Evolutionary conservation across 2,797 vertebrate species (phyloP), one percentile per base, ranked within the genome.

Genomic region (Atherinosoma microstoma): DNA sequence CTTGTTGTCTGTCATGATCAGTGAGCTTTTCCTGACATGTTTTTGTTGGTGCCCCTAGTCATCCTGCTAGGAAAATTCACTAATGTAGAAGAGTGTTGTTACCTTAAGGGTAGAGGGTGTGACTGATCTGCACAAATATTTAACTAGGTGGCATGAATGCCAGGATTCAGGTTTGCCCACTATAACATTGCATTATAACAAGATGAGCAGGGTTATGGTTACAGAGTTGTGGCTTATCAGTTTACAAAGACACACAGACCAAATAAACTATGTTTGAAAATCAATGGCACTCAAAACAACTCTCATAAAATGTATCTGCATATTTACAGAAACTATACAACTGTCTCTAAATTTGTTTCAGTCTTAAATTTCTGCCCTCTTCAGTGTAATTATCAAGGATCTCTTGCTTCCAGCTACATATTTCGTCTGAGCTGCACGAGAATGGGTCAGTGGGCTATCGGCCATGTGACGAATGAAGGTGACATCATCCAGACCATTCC

Each of bases 391-490:
- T 76, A 3, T 56, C 13, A 38, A 60, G 10, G 1, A 22, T 34
- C 8, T 67, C 35, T 57, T 29, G 30, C 63, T 78, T 4, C 7
- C 78, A 96, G 96, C 89, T 98, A 96, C 70, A 95, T 98, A 69
- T 98, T 96, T 80, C 94, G 96, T 18, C 93, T 96, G 64, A 97
- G 96, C 86, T 96, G 96, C 80, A 97, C 96, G 6, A 92, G 91
- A 82, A 93, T 96, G 90, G 96, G 97, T 7, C 94, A 96, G 62
- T 97, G 96, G 97, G 97, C 96, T 3, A 96, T 98, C 9, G 96
- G 96, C 4, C 94, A 96, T 1, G 96, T 97, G 85, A 96, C 91
- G 12, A 16, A 58, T 1, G 91, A 93, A 0, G 93, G 96, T 6
- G 80, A 36, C 76, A 94, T 97, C 64, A 59, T 97, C 42, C 97